Evolutionary conservation across 2,113 vertebrate genomes (phyloP).

Genomic region (Capreolus pygargus): DNA sequence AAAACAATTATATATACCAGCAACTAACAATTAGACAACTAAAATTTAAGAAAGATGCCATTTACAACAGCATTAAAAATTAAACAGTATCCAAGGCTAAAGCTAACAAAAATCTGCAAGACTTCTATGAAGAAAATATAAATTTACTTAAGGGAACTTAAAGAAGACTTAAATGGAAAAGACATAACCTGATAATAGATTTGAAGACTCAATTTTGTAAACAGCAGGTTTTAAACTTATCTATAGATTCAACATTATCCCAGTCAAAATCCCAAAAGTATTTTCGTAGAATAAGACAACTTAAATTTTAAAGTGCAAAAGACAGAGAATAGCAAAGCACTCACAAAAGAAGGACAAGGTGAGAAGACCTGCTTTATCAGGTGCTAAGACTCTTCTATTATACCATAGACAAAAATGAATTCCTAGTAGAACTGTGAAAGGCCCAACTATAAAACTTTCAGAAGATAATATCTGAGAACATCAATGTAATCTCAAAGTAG

Average conservation of each 20-base stretch:
- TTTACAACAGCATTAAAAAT: constrained; percentile 17
- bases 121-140: not conserved
- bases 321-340: not conserved
- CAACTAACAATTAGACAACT: not conserved
- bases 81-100: not conserved
- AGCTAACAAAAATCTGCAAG: not conserved
- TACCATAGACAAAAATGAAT: not conserved
- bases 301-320: not conserved
- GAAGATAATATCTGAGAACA: not conserved
- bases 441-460: not conserved
- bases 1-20: not conserved
- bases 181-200: not conserved
- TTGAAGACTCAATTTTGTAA: not conserved
- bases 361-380: not conserved
- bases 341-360: not conserved
- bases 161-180: constrained; percentile 25
- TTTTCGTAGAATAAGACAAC: not conserved
- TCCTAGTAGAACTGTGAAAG: not conserved
- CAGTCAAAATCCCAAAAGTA: constrained; percentile 7
- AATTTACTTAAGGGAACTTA: not conserved
- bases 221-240: not conserved
- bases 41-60: constrained; percentile 34
- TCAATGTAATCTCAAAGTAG: not conserved
- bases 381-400: not conserved
- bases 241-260: not conserved